Evolutionary conservation across 2,797 vertebrate genomes (phyloP).

Genomic region (Rhinophrynus dorsalis): DNA sequence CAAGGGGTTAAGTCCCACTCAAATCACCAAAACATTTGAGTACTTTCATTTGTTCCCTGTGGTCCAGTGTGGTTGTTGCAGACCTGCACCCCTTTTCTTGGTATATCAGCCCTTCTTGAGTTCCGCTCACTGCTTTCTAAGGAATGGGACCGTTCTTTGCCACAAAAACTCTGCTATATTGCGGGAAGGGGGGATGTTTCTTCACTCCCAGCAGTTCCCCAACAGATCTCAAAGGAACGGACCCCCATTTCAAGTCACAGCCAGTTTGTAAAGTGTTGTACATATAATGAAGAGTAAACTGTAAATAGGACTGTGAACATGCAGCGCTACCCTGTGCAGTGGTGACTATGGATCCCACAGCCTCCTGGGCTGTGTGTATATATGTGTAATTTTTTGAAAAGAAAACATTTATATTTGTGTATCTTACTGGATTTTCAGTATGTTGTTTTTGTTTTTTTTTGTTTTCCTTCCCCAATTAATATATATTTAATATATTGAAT

Average conservation of each 20-base stretch:
- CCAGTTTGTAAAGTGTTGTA: constrained; percentile 58
- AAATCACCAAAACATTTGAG: no score
- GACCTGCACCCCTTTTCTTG: no score
- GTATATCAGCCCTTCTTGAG: no score
- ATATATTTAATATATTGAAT: constrained; percentile 60
- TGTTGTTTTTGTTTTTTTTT: constrained; percentile 69
- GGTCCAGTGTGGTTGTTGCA: no score
- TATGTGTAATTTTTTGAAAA: constrained; percentile 59
- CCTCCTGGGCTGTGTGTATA: constrained; percentile 62
- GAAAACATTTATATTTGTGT: constrained; percentile 71
- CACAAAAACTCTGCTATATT: constrained; percentile 1
- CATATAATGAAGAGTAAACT: constrained; percentile 49
- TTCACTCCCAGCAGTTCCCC: background rate
- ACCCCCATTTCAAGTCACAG: constrained; percentile 7
- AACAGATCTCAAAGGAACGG: background rate
- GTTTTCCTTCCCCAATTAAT: no score
- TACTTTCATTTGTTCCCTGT: no score
- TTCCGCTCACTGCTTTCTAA: constrained; percentile 11
- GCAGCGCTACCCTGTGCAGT: constrained; percentile 27
- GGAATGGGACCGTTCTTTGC: constrained; percentile 7
- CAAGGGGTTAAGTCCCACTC: no score
- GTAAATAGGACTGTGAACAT: constrained; percentile 5
- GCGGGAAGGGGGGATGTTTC: background rate
- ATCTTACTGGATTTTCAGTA: constrained; percentile 69
- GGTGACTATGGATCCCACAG: constrained; percentile 44